Evolutionary conservation across 1,140 invertebrate genomes (phyloP).

Genomic region (Anastatus disparis): DNA sequence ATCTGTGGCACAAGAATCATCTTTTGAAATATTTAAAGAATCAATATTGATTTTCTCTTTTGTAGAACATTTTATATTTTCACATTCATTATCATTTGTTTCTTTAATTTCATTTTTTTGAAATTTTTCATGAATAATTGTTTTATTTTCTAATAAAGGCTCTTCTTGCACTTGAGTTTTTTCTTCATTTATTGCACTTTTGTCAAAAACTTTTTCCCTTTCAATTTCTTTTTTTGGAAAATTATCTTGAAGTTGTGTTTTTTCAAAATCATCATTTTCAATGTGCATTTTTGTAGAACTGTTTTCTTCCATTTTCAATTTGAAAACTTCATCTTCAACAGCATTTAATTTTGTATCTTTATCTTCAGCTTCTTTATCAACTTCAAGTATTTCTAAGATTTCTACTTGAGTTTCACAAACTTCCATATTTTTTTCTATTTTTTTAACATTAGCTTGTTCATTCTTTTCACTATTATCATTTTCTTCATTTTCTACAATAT

Average conservation of each 20-base stretch:
- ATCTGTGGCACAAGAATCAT: not conserved
- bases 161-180: not conserved
- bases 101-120: not conserved
- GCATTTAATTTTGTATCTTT: not conserved
- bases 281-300: slow-evolving; percentile 1
- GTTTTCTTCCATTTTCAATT: slow-evolving; percentile 12
- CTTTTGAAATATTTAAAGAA: not conserved
- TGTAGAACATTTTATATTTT: slow-evolving; percentile 8
- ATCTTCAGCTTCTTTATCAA: slow-evolving; percentile 51
- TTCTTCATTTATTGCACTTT: not conserved
- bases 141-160: not conserved
- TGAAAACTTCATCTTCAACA: not conserved
- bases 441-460: not conserved
- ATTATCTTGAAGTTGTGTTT: not conserved
- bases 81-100: not conserved
- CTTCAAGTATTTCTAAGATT: slow-evolving; percentile 62
- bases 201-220: not conserved
- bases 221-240: not conserved
- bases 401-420: slow-evolving; percentile 51
- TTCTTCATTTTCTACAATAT: slow-evolving; percentile 6
- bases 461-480: slow-evolving; percentile 6
- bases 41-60: slow-evolving; percentile 42
- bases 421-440: slow-evolving; percentile 29
- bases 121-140: not conserved
- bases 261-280: slow-evolving; percentile 2